A percentile compares a stretch with the other conserved stretches of the same genome.
phyloP scores from a whole-genome alignment of 2,888 invertebrate species.

The Tenthredo livida region DNA sequence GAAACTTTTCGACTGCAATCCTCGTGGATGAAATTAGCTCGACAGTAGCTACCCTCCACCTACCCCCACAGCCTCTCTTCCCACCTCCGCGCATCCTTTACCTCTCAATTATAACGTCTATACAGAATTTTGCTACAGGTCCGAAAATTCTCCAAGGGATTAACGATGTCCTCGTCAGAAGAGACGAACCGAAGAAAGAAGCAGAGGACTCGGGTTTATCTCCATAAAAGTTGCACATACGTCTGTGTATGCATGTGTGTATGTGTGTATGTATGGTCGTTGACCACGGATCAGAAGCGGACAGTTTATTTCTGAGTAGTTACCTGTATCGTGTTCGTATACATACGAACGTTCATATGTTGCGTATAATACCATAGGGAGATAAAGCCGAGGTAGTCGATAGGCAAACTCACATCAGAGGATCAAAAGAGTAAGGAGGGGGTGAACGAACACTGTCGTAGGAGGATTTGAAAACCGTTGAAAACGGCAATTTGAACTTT shows the following conservation, averaged over 20 bases:
- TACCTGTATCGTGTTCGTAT: background rate
- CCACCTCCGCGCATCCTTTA: background rate
- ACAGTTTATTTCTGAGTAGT: background rate
- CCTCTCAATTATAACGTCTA: background rate
- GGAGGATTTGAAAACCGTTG: conserved; percentile 31
- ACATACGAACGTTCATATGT: background rate
- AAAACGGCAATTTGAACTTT: conserved; percentile 35
- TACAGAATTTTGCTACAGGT: background rate
- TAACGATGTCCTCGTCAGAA: conserved; percentile 8
- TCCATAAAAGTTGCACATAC: background rate
- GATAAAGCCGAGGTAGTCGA: background rate
- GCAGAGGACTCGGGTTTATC: background rate
- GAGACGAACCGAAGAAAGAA: background rate
- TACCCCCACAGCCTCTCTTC: background rate
- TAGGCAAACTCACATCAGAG: background rate
- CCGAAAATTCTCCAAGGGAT: background rate
- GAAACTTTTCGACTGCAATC: conserved; percentile 61
- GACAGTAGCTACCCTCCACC: background rate
- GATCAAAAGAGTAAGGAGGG: conserved; percentile 5
- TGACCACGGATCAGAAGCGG: background rate
- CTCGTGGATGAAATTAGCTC: conserved; percentile 67
- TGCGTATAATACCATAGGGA: background rate
- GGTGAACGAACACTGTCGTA: background rate
- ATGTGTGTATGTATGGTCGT: background rate
- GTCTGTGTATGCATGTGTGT: background rate